Percentiles rank a stretch among this genome's conserved stretches.
phyloP scores from a whole-genome alignment of 2,797 vertebrate species.

The Oryzias sinensis region DNA sequence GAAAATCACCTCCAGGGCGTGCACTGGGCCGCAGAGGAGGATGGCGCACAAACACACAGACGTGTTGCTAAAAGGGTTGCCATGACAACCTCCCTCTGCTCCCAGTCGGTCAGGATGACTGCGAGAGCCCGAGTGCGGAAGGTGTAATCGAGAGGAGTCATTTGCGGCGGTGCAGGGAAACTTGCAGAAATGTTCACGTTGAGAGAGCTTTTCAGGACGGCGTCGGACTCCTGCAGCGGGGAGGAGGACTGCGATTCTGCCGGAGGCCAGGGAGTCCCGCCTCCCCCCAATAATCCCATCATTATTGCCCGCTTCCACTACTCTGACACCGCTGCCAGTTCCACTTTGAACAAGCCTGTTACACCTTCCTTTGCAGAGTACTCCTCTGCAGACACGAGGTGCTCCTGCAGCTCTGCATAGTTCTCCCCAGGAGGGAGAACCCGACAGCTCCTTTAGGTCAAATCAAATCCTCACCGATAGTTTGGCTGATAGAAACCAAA shows the following conservation, averaged over 20 bases:
- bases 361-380: not conserved
- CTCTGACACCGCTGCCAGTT: slow-evolving; percentile 18
- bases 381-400: not conserved
- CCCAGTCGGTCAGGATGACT: slow-evolving; percentile 39
- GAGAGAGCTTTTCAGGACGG: slow-evolving; percentile 36
- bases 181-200: slow-evolving; percentile 45
- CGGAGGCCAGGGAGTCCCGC: not conserved
- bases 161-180: slow-evolving; percentile 40
- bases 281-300: slow-evolving; percentile 22
- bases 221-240: slow-evolving; percentile 8
- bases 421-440: no score
- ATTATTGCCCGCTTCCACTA: not conserved
- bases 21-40: slow-evolving; percentile 18
- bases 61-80: slow-evolving; percentile 74
- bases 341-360: slow-evolving; percentile 9
- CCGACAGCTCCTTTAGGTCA: no score
- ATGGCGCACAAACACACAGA: slow-evolving; percentile 35
- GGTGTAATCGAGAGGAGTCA: slow-evolving; percentile 54
- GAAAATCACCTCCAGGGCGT: slow-evolving; percentile 56
- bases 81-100: slow-evolving; percentile 69
- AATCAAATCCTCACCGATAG: no score
- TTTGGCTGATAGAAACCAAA: not conserved
- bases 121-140: slow-evolving; percentile 23
- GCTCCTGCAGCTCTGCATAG: no score
- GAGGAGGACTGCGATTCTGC: not conserved